A percentile compares a stretch with the other conserved stretches of the same genome.
Conservation (phyloP, 2,797 vertebrate genomes). For the Tiaroga cobitis region DNA sequence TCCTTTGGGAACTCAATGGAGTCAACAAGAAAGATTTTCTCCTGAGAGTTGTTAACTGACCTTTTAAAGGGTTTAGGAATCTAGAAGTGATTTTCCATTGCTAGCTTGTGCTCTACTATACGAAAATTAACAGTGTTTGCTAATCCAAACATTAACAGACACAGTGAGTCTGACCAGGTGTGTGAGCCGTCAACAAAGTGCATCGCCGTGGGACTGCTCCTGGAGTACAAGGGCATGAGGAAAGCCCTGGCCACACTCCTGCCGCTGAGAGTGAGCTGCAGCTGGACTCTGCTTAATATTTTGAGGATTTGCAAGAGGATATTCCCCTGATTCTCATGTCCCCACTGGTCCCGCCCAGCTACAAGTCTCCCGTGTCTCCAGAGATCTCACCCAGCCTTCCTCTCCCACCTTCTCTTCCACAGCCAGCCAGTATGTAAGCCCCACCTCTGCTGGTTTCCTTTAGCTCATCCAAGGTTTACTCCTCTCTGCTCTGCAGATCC, state of each 20-base stretch:
- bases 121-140: background rate
- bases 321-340: too few species aligned
- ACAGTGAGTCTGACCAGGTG: too few species aligned
- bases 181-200: too few species aligned
- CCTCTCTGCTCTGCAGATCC: too few species aligned
- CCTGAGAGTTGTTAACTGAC: background rate
- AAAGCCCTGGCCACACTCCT: too few species aligned
- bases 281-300: too few species aligned
- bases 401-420: background rate
- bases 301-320: too few species aligned
- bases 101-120: background rate
- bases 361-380: background rate
- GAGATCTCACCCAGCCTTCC: background rate
- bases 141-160: background rate
- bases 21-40: slow-evolving; percentile 21
- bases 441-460: background rate
- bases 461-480: background rate
- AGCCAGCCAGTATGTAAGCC: background rate
- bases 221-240: too few species aligned
- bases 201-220: too few species aligned
- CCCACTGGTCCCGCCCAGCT: too few species aligned
- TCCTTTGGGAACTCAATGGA: slow-evolving; percentile 5
- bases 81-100: background rate
- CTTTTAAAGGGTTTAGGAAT: background rate
- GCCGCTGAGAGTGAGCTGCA: too few species aligned